Evolutionary conservation across 2,113 vertebrate genomes (phyloP).

Genomic region (Ia io): DNA sequence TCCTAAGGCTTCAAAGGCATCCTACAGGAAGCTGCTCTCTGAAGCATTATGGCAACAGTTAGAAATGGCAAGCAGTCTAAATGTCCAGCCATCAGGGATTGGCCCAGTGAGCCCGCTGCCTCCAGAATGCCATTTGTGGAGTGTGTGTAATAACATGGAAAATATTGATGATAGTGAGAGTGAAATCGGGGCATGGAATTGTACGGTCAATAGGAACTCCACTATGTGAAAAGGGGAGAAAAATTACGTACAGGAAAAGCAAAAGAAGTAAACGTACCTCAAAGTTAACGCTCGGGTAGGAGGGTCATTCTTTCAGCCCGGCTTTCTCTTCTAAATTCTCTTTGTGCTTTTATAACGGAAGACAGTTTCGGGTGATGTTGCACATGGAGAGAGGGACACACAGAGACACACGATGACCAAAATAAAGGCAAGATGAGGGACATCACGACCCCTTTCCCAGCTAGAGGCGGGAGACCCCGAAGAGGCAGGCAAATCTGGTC

Average conservation of each 20-base stretch:
- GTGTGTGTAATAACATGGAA: conserved; percentile 35
- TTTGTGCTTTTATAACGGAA: not conserved
- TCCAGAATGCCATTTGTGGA: conserved; percentile 4
- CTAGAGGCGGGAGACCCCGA: not conserved
- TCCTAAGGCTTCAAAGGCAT: not conserved
- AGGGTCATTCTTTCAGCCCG: not conserved
- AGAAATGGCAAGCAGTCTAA: not conserved
- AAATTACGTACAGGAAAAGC: not conserved
- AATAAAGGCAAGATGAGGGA: not conserved
- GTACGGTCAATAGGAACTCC: not conserved
- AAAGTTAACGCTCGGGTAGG: not conserved
- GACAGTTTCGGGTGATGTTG: rapidly evolving
- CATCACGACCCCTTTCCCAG: not conserved
- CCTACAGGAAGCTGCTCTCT: not conserved
- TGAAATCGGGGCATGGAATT: not conserved
- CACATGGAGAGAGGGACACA: rapidly evolving
- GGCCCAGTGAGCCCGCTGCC: not conserved
- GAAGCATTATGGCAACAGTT: not conserved
- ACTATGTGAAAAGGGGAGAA: not conserved
- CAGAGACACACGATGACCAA: not conserved
- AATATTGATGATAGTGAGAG: not conserved
- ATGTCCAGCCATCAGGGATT: not conserved
- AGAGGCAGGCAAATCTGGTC: not conserved
- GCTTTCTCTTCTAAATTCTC: not conserved
- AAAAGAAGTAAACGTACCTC: not conserved